phyloP scores from a whole-genome alignment of 2,113 vertebrate species.

The Xiphophorus maculatus region DNA sequence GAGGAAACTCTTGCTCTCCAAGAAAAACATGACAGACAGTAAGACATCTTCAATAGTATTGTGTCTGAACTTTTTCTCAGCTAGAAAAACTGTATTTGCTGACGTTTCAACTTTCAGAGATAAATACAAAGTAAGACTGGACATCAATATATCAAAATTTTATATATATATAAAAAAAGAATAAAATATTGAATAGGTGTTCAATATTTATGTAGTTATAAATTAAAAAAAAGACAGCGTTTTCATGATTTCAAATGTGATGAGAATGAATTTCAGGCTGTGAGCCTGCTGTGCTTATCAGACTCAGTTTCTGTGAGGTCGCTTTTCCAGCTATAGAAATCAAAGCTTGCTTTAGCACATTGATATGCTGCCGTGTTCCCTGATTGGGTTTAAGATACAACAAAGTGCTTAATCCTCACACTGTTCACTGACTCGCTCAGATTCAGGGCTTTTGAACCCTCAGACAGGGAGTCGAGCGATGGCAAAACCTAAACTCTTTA shows the following conservation, averaged over 20 bases:
- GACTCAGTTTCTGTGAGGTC: not conserved
- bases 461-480: not conserved
- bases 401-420: not conserved
- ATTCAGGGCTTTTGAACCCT: not conserved
- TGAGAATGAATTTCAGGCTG: no score
- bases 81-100: no score
- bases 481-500: not conserved
- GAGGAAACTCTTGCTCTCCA: no score
- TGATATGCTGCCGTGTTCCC: not conserved
- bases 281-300: not conserved
- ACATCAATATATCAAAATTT: no score
- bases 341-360: not conserved
- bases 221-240: not conserved
- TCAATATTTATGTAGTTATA: not conserved
- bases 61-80: no score
- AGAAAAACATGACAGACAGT: no score
- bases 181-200: not conserved
- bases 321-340: not conserved
- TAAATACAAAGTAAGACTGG: no score
- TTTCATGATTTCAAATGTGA: not conserved
- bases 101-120: no score
- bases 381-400: not conserved
- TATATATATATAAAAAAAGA: no score
- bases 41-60: no score
- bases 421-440: not conserved